Evolutionary conservation across 2,113 vertebrate species (phyloP).

Genomic region (Heterocephalus glaber): DNA sequence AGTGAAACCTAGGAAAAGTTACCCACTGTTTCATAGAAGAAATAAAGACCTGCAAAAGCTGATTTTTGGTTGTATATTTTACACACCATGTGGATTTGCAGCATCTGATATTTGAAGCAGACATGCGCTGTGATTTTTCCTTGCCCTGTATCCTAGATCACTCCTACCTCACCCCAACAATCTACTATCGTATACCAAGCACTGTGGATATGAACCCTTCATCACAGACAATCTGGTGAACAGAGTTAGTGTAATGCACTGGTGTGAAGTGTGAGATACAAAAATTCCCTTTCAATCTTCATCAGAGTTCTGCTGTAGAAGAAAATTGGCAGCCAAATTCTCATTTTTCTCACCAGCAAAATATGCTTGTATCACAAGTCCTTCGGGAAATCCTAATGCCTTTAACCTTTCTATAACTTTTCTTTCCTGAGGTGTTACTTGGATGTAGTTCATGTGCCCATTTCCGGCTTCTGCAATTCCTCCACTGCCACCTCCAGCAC

Average conservation of each 20-base stretch:
- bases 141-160: slow-evolving; percentile 78
- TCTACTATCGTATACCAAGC: slow-evolving; percentile 84
- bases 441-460: no score
- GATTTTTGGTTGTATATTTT: slow-evolving; percentile 88
- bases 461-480: no score
- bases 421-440: no score
- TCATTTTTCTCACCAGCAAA: slow-evolving; percentile 99
- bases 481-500: no score
- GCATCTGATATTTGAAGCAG: slow-evolving; percentile 84
- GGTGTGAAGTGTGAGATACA: slow-evolving; percentile 86
- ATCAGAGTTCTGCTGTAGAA: slow-evolving; percentile 98
- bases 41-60: slow-evolving; percentile 87
- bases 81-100: slow-evolving; percentile 82
- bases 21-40: slow-evolving; percentile 83
- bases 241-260: slow-evolving; percentile 91
- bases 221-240: slow-evolving; percentile 89
- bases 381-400: slow-evolving; percentile 98
- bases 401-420: no score
- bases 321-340: slow-evolving; percentile 98
- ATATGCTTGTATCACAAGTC: slow-evolving; percentile 98
- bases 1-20: slow-evolving; percentile 83
- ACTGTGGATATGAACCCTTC: slow-evolving; percentile 87
- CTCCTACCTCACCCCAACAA: slow-evolving; percentile 74
- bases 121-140: slow-evolving; percentile 80
- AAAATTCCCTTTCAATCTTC: slow-evolving; percentile 91